phyloP scores from a whole-genome alignment of 2,888 invertebrate genomes.

The Creontiades dilutus region DNA sequence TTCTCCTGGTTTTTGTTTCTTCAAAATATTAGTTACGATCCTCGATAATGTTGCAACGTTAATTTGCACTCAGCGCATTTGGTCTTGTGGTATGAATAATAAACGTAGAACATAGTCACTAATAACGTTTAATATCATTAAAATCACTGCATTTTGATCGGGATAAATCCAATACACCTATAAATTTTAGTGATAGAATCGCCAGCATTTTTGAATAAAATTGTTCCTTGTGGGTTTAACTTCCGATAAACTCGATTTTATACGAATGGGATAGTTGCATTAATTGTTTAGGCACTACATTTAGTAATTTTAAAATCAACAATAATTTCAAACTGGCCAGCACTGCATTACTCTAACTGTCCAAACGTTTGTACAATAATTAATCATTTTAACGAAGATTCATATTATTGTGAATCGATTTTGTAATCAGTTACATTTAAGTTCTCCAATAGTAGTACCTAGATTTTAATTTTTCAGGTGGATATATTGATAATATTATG shows the following conservation, averaged over 20 bases:
- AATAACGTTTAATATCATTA: too few relatives aligned
- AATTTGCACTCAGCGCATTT: slow-evolving; percentile 8
- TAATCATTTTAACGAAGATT: too few relatives aligned
- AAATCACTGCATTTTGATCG: too few relatives aligned
- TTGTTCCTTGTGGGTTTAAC: background rate
- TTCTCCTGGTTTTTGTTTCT: slow-evolving; percentile 16
- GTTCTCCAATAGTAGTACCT: slow-evolving; percentile 28
- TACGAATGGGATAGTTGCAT: too few relatives aligned
- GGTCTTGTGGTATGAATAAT: slow-evolving; percentile 46
- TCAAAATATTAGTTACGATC: background rate
- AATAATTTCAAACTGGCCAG: slow-evolving; percentile 40
- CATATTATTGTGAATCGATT: background rate
- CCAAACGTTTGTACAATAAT: background rate
- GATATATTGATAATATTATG: too few relatives aligned
- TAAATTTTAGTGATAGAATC: background rate
- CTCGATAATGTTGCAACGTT: background rate
- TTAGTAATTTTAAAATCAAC: too few relatives aligned
- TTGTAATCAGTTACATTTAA: background rate
- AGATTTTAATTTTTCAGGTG: background rate
- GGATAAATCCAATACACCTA: too few relatives aligned
- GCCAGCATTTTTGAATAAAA: background rate
- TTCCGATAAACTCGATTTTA: too few relatives aligned
- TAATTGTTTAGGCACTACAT: too few relatives aligned
- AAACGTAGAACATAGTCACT: background rate
- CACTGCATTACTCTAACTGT: slow-evolving; percentile 55